Evolutionary conservation across 2,113 vertebrate species (phyloP).

Genomic region (Tyrannus savana): DNA sequence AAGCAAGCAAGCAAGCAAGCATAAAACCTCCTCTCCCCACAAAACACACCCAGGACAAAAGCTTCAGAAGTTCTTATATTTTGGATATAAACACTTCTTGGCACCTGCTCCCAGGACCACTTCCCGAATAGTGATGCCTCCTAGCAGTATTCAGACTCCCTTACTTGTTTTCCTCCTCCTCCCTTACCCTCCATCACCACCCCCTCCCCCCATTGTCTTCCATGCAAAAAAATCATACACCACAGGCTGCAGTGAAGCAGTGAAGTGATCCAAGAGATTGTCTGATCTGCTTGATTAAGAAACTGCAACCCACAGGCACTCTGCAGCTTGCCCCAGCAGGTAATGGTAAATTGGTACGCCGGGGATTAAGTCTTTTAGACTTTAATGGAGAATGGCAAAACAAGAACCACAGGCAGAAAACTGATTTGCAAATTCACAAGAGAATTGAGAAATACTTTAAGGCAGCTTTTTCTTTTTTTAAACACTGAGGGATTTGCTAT

Average conservation of each 20-base stretch:
- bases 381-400: background rate
- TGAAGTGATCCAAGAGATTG: background rate
- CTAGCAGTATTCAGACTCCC: background rate
- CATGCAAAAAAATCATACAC: background rate
- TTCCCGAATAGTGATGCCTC: background rate
- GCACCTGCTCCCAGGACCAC: background rate
- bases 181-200: background rate
- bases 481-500: background rate
- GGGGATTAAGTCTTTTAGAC: background rate
- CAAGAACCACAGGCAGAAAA: background rate
- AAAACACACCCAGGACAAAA: background rate
- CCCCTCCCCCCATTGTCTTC: background rate
- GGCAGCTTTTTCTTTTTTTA: background rate
- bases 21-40: fast-evolving
- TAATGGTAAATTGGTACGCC: background rate
- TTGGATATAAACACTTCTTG: background rate
- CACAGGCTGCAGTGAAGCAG: background rate
- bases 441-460: background rate
- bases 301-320: background rate
- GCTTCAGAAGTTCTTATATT: background rate
- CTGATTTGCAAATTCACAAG: background rate
- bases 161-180: background rate
- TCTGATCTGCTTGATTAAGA: background rate
- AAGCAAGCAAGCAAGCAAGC: fast-evolving
- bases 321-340: background rate